A percentile compares a stretch with the other conserved stretches of the same genome.
These are phyloP conservation scores for Sebastes vulpes DNA, from an alignment of 2,797 vertebrate species.

Conservation along the genomic window DNA sequence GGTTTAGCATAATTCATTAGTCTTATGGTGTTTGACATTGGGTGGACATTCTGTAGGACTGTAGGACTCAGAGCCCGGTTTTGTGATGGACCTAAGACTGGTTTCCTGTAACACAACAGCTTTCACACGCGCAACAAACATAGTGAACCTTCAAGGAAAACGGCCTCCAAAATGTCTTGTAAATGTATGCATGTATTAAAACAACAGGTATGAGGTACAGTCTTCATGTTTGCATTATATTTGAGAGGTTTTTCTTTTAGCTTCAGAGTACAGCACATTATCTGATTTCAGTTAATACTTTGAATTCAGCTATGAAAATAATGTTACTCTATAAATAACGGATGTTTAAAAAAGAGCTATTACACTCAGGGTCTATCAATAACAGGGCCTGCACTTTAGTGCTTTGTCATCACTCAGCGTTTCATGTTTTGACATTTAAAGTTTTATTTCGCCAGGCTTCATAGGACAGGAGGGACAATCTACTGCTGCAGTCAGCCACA, in stretches of 20 bases:
- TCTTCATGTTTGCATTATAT: neutral
- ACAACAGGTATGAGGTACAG: neutral
- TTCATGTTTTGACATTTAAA: constrained; percentile 46
- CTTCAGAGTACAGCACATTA: neutral
- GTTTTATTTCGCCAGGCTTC: constrained; percentile 30
- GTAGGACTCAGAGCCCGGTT: neutral
- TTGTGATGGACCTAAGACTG: neutral
- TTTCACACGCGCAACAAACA: neutral
- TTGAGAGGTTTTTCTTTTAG: neutral
- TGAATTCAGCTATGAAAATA: neutral
- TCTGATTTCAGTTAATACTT: neutral
- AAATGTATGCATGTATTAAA: neutral
- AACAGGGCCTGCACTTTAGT: neutral
- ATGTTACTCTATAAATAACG: neutral
- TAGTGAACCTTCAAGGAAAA: neutral
- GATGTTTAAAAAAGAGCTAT: neutral
- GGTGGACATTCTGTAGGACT: neutral
- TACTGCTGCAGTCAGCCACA: constrained; percentile 33
- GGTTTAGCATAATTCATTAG: too few species aligned
- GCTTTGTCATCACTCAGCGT: neutral
- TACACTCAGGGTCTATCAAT: neutral
- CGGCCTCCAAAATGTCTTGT: neutral
- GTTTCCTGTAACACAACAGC: neutral
- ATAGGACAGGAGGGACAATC: constrained; percentile 16
- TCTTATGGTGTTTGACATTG: neutral